Evolutionary conservation across 2,888 invertebrate species (phyloP), one percentile per base, ranked within the genome.

Genomic region (Mesorhabditis belari): DNA sequence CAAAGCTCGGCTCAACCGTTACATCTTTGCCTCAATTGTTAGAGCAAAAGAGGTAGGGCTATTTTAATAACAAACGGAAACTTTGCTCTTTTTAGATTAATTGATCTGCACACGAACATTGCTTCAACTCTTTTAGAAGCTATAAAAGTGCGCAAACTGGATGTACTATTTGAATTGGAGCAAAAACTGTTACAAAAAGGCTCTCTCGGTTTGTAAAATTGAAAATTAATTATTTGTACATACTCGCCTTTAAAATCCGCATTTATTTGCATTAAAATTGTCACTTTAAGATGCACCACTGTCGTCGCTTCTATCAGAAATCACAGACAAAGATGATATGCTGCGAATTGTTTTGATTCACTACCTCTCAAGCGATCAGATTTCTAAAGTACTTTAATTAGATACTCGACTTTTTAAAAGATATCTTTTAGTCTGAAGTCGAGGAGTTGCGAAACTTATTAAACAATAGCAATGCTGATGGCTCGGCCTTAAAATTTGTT

Each of bases 71-170:
- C 44, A 44, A 44, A n/a, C 9, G 17, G 9, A n/a, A 35, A 35
- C n/a, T 35, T 29, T 19, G 5, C 9, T 27, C 19, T 24, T 49
- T 44, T 44, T n/a, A 52, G 68, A 49, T 86, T 96, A 17, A 93
- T 99, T 74, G 98, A 98, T 81, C 92, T 95, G 90, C 98, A 99
- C 82, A 98, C 94, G 25, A 95, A 93, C 70, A 89, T 98, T 67
- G 98, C 98, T 3, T 98, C 96, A 35, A 83, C 85, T 21, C 77
- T 86, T 21, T 77, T 86, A 9, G 84, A 85, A 49, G 82, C 83
- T 56, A 86, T 86, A 55, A 86, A 83, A 88, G 89, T 87, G 81
- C 73, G 73, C 28, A 88, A 95, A 71, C 83, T 99, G 57, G 98
- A 98, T 82, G 90, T 92, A 0, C 92, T 91, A 81, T 98, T 98